Evolutionary conservation across 2,113 vertebrate species (phyloP).

Genomic region (Nycticryphes semicollaris): DNA sequence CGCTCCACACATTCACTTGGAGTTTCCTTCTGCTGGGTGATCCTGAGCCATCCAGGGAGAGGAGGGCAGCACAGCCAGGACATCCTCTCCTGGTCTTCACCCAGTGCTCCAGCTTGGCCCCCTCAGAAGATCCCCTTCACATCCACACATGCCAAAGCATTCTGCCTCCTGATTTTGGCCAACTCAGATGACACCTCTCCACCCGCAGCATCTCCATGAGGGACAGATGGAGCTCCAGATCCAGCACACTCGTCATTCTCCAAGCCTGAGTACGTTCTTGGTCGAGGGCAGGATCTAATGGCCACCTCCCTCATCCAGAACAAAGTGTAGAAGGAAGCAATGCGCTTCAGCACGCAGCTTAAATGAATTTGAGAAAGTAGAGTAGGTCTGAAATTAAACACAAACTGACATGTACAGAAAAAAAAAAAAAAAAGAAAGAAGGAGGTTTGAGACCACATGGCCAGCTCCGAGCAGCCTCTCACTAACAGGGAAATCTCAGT

Average conservation of each 20-base stretch:
- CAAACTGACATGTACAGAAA: neutral
- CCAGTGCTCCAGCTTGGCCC: neutral
- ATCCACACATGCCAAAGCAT: neutral
- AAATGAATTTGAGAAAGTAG: neutral
- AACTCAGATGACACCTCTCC: neutral
- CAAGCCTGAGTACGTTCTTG: neutral
- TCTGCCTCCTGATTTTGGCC: neutral
- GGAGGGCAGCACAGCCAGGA: neutral
- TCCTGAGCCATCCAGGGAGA: fast-evolving
- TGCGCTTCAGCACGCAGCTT: neutral
- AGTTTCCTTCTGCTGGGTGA: neutral
- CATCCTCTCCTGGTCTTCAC: neutral
- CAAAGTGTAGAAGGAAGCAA: neutral
- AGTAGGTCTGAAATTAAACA: neutral
- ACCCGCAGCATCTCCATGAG: fast-evolving
- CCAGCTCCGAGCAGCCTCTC: neutral
- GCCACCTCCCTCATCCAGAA: neutral
- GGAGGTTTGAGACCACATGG: neutral
- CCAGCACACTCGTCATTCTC: neutral
- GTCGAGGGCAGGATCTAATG: neutral
- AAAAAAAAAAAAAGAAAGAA: neutral
- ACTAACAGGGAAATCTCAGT: neutral
- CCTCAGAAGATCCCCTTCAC: neutral
- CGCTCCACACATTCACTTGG: fast-evolving
- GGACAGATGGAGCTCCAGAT: neutral